A percentile compares a stretch with the other conserved stretches of the same genome.
Evolutionary conservation across 2,888 invertebrate species (phyloP).

Genomic region (Pachymerium ferrugineum): DNA sequence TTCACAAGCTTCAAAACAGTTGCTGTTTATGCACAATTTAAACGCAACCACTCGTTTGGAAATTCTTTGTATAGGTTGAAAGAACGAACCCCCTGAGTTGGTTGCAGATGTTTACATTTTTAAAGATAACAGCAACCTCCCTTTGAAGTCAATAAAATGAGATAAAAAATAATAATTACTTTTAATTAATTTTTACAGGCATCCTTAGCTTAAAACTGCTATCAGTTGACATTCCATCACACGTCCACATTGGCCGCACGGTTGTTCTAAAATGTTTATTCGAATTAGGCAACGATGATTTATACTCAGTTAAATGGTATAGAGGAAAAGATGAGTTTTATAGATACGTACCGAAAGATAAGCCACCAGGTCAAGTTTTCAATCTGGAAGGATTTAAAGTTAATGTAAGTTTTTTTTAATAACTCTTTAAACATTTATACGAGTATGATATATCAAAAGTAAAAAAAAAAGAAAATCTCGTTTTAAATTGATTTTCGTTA

Average conservation of each 20-base stretch:
- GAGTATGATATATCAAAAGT: background rate
- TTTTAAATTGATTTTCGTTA: constrained; percentile 5
- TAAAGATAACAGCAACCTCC: no score
- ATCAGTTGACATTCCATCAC: constrained; percentile 21
- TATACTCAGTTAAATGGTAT: constrained; percentile 80
- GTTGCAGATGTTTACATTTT: background rate
- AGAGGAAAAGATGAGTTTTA: constrained; percentile 79
- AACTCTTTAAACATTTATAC: background rate
- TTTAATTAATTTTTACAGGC: constrained; percentile 1
- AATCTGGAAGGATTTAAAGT: constrained; percentile 63
- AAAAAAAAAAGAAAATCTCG: background rate
- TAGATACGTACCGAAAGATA: constrained; percentile 66
- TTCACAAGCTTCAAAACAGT: background rate
- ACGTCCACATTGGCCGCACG: constrained; percentile 53
- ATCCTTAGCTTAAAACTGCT: background rate
- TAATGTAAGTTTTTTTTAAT: constrained; percentile 54
- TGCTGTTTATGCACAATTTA: constrained; percentile 11
- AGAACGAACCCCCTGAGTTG: no score
- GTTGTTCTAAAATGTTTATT: constrained; percentile 63
- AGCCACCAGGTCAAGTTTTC: constrained; percentile 64
- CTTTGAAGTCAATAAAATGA: no score
- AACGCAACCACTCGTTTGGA: constrained; percentile 17
- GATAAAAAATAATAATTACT: no score
- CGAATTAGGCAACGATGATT: constrained; percentile 54
- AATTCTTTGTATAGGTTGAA: constrained; percentile 10